A percentile compares a stretch with the other conserved stretches of the same genome.
Conservation (phyloP, 2,113 vertebrate genomes). For the Leucopternis melanops region DNA sequence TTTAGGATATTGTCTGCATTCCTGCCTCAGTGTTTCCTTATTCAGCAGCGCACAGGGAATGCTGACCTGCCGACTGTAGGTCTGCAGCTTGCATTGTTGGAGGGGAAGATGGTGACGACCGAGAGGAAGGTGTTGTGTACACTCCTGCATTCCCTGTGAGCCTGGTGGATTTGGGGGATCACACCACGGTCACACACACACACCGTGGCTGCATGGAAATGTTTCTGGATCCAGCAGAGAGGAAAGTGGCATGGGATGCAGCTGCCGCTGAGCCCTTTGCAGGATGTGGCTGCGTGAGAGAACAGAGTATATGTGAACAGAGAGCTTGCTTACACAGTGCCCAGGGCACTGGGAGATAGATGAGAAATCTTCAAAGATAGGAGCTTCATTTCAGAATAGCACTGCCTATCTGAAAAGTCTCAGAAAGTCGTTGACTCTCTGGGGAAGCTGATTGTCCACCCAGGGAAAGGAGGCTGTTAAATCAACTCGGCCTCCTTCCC, state of each 20-base stretch:
- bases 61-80: background rate
- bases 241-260: background rate
- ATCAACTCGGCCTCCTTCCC: background rate
- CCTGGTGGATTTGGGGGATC: background rate
- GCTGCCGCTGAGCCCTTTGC: background rate
- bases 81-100: background rate
- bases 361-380: background rate
- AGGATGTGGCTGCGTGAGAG: accelerated
- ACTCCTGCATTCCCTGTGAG: background rate
- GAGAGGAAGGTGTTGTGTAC: background rate
- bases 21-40: background rate
- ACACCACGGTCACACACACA: background rate
- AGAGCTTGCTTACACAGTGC: background rate
- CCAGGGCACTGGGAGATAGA: background rate
- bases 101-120: background rate
- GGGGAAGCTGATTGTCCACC: background rate
- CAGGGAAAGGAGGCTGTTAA: background rate
- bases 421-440: background rate
- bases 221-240: background rate
- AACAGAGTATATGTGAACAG: background rate
- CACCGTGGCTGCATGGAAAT: background rate
- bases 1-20: constrained; percentile 43
- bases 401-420: background rate
- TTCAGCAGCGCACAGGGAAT: background rate
- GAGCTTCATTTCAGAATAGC: background rate